These are phyloP conservation scores for Phrynocephalus guinanensis DNA, from an alignment of 2,797 vertebrate genomes.

Conservation along the genomic window DNA sequence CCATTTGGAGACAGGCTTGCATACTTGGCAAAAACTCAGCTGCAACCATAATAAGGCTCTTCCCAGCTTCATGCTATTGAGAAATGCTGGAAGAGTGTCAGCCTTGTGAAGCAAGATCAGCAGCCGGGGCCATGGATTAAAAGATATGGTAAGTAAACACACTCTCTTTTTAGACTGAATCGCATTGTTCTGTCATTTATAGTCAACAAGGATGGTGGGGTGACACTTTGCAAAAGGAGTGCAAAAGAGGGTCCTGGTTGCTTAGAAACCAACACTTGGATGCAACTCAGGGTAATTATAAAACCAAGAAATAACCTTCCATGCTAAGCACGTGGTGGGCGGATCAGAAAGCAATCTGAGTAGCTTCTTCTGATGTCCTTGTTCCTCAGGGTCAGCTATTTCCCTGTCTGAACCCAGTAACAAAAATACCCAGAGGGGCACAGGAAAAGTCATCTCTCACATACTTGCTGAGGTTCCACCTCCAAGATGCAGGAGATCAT, in stretches of 20 bases:
- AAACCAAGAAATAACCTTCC: constrained; percentile 73
- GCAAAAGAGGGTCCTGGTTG: constrained; percentile 73
- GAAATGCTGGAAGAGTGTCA: fast-evolving
- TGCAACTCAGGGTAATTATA: constrained; percentile 77
- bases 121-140: constrained; percentile 2
- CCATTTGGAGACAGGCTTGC: neutral
- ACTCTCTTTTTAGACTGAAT: neutral
- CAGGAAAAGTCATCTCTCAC: neutral
- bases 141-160: constrained; percentile 13
- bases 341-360: constrained; percentile 79
- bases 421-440: neutral
- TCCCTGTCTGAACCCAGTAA: neutral
- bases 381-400: neutral
- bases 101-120: fast-evolving
- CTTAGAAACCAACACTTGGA: constrained; percentile 77
- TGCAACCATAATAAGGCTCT: neutral
- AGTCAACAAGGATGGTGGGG: constrained; percentile 25
- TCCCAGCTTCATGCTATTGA: neutral
- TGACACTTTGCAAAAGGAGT: constrained; percentile 52
- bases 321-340: constrained; percentile 69
- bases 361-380: constrained; percentile 66
- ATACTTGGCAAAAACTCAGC: neutral
- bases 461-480: neutral
- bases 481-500: fast-evolving
- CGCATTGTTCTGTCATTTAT: constrained; percentile 41